Base-by-base conservation (phyloP, 2,888 invertebrate genomes). In the Pollenia angustigena region DNA sequence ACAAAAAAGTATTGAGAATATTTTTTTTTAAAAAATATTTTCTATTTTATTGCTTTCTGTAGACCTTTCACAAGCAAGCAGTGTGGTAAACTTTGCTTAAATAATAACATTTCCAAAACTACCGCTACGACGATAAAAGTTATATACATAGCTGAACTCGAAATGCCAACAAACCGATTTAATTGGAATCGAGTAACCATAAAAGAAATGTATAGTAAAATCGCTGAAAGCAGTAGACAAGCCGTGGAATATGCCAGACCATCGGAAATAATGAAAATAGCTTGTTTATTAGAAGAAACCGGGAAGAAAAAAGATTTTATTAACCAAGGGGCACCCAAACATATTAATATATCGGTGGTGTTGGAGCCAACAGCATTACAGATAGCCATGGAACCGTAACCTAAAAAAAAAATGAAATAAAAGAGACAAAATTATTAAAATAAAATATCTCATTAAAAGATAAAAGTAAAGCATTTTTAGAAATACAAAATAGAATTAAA, bases 281-380 rank as follows among this genome's bases (percentile, higher is more conserved):
- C 72, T 12, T 74, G 18, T 4, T 42, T 12, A 6, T 14, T 14
- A 3, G 52, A 1, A 9, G 92, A 90, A 56, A 94, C 94, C 0
- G 96, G 96, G 88, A 95, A 94, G 87, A 95, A 94, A 8, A 95
- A 91, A 0, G 95, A 94, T 90, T 97, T 97, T 23, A 97, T 94
- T 46, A 97, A 93, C 97, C 97, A 97, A 0, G 97, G 97, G 16
- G 97, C 91, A 1, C 97, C 97, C 85, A 97, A 94, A 89, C 97
- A 97, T 1, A 97, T 94, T 7, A 97, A 93, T 48, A 97, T 96
- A 91, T 97, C 97, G 90, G 97, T 97, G 0, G 97, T 96, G 91
- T 97, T 97, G 1, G 97, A 97, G 18, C 97, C 97, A 66, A 97
- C 96, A 1, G 97, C 95, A 93, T 96, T 97, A 91, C 96, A 96